phyloP scores from a whole-genome alignment of 2,888 invertebrate genomes.

The Parasteatoda lunata region DNA sequence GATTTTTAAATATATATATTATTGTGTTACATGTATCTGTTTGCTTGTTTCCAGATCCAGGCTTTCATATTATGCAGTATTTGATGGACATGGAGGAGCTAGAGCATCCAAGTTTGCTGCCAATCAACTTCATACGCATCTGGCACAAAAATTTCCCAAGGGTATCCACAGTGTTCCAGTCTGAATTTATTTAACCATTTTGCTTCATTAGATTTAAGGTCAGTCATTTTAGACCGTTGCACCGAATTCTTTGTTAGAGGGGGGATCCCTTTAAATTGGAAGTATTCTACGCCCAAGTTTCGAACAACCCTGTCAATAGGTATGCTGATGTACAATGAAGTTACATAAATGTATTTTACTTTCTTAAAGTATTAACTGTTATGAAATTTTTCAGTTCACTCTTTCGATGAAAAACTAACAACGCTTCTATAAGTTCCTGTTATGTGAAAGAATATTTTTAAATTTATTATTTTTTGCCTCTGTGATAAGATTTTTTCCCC shows the following conservation, averaged over 20 bases:
- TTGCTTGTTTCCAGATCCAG: constrained; percentile 72
- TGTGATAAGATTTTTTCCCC: no score
- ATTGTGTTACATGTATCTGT: neutral
- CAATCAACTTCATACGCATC: constrained; percentile 74
- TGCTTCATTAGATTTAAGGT: constrained; percentile 66
- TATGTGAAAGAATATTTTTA: no score
- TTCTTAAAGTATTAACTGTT: no score
- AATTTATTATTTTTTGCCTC: no score
- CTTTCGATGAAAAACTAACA: no score
- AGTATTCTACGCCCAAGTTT: neutral
- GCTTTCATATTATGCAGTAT: constrained; percentile 75
- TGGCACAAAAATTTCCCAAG: constrained; percentile 75
- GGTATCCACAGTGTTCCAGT: constrained; percentile 71
- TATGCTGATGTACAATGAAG: neutral
- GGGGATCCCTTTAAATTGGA: constrained; percentile 10
- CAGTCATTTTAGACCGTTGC: constrained; percentile 53
- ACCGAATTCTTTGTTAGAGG: constrained; percentile 47
- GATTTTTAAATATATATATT: no score
- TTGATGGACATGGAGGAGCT: constrained; percentile 77
- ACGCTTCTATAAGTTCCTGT: no score
- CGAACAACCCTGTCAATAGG: neutral
- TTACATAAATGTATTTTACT: no score
- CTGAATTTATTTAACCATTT: constrained; percentile 68
- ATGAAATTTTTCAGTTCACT: no score
- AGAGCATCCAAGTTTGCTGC: constrained; percentile 76